Conservation (phyloP, 2,113 vertebrate genomes). For the Upupa epops region DNA sequence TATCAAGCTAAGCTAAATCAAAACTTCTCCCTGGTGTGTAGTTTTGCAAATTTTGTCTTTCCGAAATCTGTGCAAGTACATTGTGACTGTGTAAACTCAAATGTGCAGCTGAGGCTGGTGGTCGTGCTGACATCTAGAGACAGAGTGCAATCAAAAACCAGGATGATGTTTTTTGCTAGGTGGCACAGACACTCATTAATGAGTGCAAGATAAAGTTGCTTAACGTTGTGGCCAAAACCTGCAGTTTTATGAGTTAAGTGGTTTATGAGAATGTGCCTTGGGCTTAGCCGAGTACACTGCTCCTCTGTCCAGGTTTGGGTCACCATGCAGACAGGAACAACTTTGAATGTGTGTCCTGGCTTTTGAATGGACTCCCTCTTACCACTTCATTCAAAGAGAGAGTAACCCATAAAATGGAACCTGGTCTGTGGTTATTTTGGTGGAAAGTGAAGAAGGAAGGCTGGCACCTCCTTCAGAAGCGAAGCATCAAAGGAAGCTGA, state of each 20-base stretch:
- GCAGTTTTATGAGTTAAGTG: neutral
- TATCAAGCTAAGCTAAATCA: neutral
- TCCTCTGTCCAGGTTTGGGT: neutral
- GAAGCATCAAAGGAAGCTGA: conserved; percentile 14
- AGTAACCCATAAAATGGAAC: neutral
- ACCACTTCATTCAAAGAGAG: neutral
- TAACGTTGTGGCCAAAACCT: neutral
- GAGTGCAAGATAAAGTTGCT: neutral
- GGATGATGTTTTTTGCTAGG: neutral
- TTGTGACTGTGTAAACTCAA: neutral
- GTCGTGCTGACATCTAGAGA: neutral
- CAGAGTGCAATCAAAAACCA: neutral
- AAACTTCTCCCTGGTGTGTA: neutral
- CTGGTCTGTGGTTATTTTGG: neutral
- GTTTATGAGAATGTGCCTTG: neutral
- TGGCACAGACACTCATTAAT: neutral
- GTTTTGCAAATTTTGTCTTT: neutral
- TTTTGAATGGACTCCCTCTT: neutral
- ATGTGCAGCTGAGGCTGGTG: neutral
- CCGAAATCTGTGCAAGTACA: neutral
- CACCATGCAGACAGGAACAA: neutral
- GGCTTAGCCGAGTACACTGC: neutral
- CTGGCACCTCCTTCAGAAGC: neutral
- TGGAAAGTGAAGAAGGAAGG: neutral
- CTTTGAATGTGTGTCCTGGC: neutral